Base-by-base conservation (phyloP, 2,113 vertebrate genomes). In the Grammomys surdaster region DNA sequence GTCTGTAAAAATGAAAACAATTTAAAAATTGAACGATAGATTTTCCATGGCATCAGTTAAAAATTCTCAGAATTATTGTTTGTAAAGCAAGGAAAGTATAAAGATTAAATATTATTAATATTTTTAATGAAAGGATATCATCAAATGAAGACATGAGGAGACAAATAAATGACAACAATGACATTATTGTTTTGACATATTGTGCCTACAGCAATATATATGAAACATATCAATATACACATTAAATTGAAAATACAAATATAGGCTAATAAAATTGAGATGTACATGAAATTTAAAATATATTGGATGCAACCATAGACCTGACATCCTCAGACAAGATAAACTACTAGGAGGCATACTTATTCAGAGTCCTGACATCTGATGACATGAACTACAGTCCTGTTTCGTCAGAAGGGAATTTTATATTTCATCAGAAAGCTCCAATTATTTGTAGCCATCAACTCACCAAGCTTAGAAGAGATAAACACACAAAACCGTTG, bases 111-210 rank as follows among this genome's bases (percentile, higher is more conserved):
- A 12, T 31, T 80, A 85, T n/a, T 67, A 89, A 80, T 3, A 89
- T 24, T 87, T 90, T 1, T 36, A 92, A 65, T 76, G 54, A 95
- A 75, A 95, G 51, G 46, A 86, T 81, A 40, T 80, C 13, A 91
- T 67, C 46, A 91, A 94, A 94, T 92, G 67, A 46, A 63, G 87
- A 63, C 54, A 33, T 22, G 17, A n/a, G 6, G 58, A n/a, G 11
- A 65, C 6, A 84, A 82, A 92, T 92, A 92, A 24, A 85, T 72
- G 51, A 60, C n/a, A 92, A 76, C 65, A 92, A 88, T 84, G 81
- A 77, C 26, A 95, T 93, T 92, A 96, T 94, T 93, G 81, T 90
- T 97, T 90, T 88, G 43, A 95, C 1, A 87, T 73, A 96, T 95
- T 95, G 1, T 0, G 10, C 54, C 54, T 89, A 28, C 1, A 94